Evolutionary conservation across 1,140 invertebrate genomes (phyloP).

Genomic region (Drosophila takahashii): DNA sequence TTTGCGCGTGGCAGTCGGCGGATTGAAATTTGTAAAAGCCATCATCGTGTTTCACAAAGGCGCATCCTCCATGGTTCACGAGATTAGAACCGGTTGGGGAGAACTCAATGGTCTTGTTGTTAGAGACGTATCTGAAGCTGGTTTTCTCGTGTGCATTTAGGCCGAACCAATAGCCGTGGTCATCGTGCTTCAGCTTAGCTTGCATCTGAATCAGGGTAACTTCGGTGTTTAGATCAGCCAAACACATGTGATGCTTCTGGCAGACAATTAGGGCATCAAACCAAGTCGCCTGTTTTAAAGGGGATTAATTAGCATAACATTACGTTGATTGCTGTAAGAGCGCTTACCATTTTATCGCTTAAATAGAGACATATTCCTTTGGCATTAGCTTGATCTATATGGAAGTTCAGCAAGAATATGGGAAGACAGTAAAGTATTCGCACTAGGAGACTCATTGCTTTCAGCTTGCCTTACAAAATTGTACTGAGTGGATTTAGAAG

Average conservation of each 20-base stretch:
- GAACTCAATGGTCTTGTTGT: background rate
- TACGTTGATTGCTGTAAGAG: background rate
- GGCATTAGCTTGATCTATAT: background rate
- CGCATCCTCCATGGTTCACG: conserved; percentile 4
- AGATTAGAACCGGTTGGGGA: background rate
- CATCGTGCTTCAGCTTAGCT: background rate
- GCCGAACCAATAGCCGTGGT: conserved; percentile 32
- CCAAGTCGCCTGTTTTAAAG: conserved; percentile 2
- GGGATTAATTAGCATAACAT: no score
- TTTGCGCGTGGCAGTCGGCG: background rate
- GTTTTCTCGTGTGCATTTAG: conserved; percentile 21
- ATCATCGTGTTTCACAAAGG: conserved; percentile 1
- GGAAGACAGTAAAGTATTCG: background rate
- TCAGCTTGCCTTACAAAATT: background rate
- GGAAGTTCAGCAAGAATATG: conserved; percentile 1
- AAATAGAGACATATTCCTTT: conserved; percentile 38
- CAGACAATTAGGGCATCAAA: conserved; percentile 28
- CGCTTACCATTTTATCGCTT: conserved; percentile 16
- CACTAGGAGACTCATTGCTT: conserved; percentile 11
- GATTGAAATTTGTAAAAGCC: conserved; percentile 2
- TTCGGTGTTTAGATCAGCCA: conserved; percentile 23
- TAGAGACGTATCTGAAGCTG: conserved; percentile 15
- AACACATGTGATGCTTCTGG: conserved; percentile 18
- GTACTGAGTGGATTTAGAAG: background rate
- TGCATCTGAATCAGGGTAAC: background rate